Conservation (phyloP, 2,888 invertebrate genomes). For the Orthosia gracilis region DNA sequence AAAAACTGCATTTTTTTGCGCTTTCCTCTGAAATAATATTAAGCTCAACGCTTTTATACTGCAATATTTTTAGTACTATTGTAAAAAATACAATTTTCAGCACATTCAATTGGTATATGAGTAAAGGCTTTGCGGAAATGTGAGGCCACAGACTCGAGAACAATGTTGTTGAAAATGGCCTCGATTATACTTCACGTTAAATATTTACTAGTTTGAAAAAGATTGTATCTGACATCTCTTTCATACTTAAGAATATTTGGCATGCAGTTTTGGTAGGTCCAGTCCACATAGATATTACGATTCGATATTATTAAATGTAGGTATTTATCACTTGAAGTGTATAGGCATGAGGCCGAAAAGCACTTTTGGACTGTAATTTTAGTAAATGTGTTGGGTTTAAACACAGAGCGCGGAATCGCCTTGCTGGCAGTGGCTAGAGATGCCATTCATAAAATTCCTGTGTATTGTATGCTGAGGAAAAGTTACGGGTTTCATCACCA, state of each 20-base stretch:
- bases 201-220: slow-evolving; percentile 26
- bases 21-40: slow-evolving; percentile 48
- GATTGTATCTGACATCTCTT: slow-evolving; percentile 13
- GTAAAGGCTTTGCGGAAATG: slow-evolving; percentile 30
- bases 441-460: not conserved
- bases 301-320: slow-evolving; percentile 59
- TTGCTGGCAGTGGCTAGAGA: not conserved
- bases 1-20: slow-evolving; percentile 45
- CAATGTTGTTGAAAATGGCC: slow-evolving; percentile 27
- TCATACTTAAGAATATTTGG: slow-evolving; percentile 20
- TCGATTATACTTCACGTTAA: slow-evolving; percentile 6
- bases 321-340: slow-evolving; percentile 64
- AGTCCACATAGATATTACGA: slow-evolving; percentile 62
- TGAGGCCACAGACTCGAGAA: slow-evolving; percentile 29
- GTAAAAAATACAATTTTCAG: slow-evolving; percentile 28
- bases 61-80: slow-evolving; percentile 42
- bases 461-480: not conserved
- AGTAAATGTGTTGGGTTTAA: slow-evolving; percentile 24
- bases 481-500: too few relatives aligned
- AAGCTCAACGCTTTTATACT: slow-evolving; percentile 47
- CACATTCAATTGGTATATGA: slow-evolving; percentile 37
- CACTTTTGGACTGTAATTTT: slow-evolving; percentile 37
- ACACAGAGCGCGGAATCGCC: not conserved
- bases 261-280: slow-evolving; percentile 34
- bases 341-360: slow-evolving; percentile 54